A percentile compares a stretch with the other conserved stretches of the same genome.
These are phyloP conservation scores for Nomada flava DNA, from an alignment of 2,888 invertebrate species.

Conservation along the genomic window DNA sequence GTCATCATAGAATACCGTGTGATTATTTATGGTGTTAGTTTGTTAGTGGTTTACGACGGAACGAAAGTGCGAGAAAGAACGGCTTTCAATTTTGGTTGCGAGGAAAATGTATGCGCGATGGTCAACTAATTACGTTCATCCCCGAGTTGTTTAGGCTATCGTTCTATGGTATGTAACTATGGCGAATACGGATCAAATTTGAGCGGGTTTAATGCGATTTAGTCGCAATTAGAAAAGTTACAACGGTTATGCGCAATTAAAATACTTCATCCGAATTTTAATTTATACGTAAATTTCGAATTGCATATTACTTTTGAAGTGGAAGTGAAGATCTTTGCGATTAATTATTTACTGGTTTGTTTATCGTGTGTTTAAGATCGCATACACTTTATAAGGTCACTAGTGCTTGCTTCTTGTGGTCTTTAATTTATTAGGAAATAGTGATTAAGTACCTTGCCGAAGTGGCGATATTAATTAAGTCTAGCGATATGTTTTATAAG, in stretches of 20 bases:
- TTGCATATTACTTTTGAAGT: too few species aligned
- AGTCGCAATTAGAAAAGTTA: background rate
- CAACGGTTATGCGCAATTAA: background rate
- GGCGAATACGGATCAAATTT: slow-evolving; percentile 14
- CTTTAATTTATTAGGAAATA: too few species aligned
- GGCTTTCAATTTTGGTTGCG: background rate
- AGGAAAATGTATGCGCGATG: background rate
- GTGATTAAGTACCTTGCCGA: too few species aligned
- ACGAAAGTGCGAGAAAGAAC: background rate
- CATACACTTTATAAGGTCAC: too few species aligned
- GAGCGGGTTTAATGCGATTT: background rate
- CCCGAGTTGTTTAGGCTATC: background rate
- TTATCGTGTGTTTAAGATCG: too few species aligned
- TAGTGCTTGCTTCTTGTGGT: too few species aligned
- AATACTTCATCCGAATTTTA: background rate
- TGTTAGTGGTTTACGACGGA: too few species aligned
- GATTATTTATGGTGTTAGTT: slow-evolving; percentile 12
- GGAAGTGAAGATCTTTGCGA: too few species aligned
- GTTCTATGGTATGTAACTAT: background rate
- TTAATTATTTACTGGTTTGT: too few species aligned
- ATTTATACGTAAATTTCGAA: background rate
- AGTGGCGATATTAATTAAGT: too few species aligned
- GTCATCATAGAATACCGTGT: background rate
- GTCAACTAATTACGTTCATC: background rate
- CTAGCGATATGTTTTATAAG: too few species aligned